These are phyloP conservation scores for Heteromyza rotundicornis DNA, from an alignment of 2,888 invertebrate genomes.

Conservation along the genomic window DNA sequence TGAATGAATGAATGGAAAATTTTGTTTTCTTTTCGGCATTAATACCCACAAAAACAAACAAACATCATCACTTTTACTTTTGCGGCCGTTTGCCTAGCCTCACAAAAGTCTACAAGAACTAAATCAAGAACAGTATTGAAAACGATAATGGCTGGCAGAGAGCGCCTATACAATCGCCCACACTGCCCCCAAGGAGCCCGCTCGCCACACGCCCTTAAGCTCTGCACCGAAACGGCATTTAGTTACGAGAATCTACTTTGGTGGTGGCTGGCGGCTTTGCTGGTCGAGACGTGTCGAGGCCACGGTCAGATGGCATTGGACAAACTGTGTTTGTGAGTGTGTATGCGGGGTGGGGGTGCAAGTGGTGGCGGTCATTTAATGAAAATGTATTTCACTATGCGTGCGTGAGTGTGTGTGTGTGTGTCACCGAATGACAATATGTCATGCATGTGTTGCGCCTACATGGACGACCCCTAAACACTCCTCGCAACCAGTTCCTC, in stretches of 20 bases:
- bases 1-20: no score
- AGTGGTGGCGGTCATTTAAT: not conserved
- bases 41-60: no score
- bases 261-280: constrained; percentile 4
- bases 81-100: not conserved
- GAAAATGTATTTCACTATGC: not conserved
- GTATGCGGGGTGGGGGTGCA: no score
- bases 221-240: no score
- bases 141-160: no score
- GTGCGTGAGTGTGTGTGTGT: not conserved
- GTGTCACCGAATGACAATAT: not conserved
- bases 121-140: no score
- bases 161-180: no score
- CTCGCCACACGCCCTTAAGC: no score
- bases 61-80: constrained; percentile 1
- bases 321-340: not conserved
- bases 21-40: not conserved
- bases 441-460: not conserved
- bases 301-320: not conserved
- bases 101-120: no score
- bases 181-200: no score
- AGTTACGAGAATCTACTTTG: no score
- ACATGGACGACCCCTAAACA: not conserved
- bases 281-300: not conserved
- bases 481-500: not conserved